Evolutionary conservation across 2,113 vertebrate genomes (phyloP).

Genomic region (Macquaria ambigua): DNA sequence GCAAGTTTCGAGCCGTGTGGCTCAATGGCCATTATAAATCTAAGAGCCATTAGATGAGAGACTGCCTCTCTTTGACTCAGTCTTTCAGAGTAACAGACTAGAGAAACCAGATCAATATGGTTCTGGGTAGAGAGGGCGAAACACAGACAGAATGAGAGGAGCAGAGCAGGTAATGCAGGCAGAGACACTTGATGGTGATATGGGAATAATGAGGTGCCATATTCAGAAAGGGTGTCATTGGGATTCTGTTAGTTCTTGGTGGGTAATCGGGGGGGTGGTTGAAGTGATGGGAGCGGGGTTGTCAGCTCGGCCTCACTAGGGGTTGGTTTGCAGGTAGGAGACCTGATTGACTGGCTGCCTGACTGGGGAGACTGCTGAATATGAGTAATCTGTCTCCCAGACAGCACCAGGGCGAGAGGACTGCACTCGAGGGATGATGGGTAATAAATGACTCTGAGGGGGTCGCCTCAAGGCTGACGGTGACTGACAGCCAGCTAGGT

Average conservation of each 20-base stretch:
- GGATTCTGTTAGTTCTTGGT: constrained; percentile 14
- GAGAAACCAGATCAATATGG: constrained; percentile 45
- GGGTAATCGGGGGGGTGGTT: constrained; percentile 1
- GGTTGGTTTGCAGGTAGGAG: constrained; percentile 30
- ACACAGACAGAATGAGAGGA: neutral
- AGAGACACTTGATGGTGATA: constrained; percentile 23
- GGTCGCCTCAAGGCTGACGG: constrained; percentile 59
- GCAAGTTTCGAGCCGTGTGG: neutral
- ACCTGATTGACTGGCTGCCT: constrained; percentile 67
- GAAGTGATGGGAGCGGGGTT: constrained; percentile 21
- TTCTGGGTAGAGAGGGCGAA: neutral
- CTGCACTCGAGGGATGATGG: constrained; percentile 72
- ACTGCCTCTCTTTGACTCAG: constrained; percentile 13
- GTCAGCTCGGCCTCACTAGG: constrained; percentile 45
- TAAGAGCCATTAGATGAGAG: constrained; percentile 33
- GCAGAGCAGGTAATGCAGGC: neutral
- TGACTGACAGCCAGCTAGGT: constrained; percentile 65
- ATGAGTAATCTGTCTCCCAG: constrained; percentile 66
- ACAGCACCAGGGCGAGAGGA: constrained; percentile 43
- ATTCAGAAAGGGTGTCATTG: neutral
- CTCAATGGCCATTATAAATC: constrained; percentile 46
- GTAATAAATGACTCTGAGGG: constrained; percentile 70
- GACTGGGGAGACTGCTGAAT: constrained; percentile 52
- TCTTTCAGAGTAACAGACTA: constrained; percentile 34
- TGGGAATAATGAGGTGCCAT: constrained; percentile 57